A percentile compares a stretch with the other conserved stretches of the same genome.
Evolutionary conservation across 2,797 vertebrate genomes (phyloP).

Genomic region (Channa striata): DNA sequence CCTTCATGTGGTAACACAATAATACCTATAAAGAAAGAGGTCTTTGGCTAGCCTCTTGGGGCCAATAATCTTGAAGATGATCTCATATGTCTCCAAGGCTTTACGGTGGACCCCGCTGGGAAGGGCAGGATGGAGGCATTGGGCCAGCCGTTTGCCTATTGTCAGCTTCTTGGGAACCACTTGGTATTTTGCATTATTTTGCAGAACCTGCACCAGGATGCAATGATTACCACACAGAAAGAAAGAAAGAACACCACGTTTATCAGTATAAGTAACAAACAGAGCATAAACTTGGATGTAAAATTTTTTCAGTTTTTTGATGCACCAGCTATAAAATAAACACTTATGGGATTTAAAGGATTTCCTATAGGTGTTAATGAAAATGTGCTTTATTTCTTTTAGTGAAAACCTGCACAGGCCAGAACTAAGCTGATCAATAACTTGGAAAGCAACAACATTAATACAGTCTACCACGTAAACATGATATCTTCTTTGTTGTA

Average conservation of each 20-base stretch:
- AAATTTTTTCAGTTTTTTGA: not conserved
- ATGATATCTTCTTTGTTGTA: no score
- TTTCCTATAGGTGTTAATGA: no score
- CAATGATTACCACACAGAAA: not conserved
- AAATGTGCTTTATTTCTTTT: no score
- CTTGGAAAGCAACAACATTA: not conserved
- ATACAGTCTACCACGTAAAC: no score
- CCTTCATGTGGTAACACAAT: not conserved
- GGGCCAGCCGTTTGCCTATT: slow-evolving; percentile 95
- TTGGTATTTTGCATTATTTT: slow-evolving; percentile 98
- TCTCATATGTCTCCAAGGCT: slow-evolving; percentile 98
- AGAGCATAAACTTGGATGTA: not conserved
- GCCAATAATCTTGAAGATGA: slow-evolving; percentile 99
- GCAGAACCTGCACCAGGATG: slow-evolving; percentile 87
- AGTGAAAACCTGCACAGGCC: no score
- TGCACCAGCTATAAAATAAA: not conserved
- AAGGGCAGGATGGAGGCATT: slow-evolving; percentile 98
- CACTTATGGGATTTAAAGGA: no score
- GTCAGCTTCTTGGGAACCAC: slow-evolving; percentile 98
- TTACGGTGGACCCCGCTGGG: slow-evolving; percentile 98
- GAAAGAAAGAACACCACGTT: not conserved
- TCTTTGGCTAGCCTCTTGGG: slow-evolving; percentile 98
- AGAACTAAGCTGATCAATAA: not conserved
- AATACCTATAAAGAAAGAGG: slow-evolving; percentile 98
- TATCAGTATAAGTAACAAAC: not conserved